Evolutionary conservation across 2,113 vertebrate genomes (phyloP), one percentile per base, ranked within the genome.

Genomic region (Lucifuga dentata): DNA sequence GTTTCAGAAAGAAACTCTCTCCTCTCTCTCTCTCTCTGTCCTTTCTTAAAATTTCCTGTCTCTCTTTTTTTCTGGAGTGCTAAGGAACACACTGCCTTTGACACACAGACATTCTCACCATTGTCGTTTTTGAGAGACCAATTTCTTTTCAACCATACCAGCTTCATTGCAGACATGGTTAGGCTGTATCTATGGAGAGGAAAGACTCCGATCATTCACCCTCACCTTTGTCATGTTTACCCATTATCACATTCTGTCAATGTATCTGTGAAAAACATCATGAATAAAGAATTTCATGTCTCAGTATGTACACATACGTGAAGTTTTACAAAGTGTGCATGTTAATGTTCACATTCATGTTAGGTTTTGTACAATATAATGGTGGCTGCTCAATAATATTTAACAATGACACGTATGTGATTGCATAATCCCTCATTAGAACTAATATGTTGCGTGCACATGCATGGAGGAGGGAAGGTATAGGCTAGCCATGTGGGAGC

Each of bases 61-160:
- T 44, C 20, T 48, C 24, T 44, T 12, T 11, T 39, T 11, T 20
- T 55, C 35, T 71, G 45, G 16, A n/a, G 32, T 33, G 41, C 15
- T 38, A 71, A 75, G 13, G 33, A 49, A 45, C n/a, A 38, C 7
- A 33, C 16, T 41, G 38, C 2, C 17, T 67, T 41, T 75, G 20
- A 74, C 45, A 64, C 20, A 5, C 5, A 46, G 29, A 58, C 48
- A 52, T 16, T 5, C 41, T 36, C 38, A 44, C 36, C 49, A 48
- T 59, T 55, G 41, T 73, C 43, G 43, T 45, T 57, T 29, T 57
- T 39, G 36, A 51, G 21, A 73, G 41, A 59, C 15, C 21, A 8
- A 11, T 77, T 71, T 72, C 10, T 56, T 62, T 53, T 78, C 52
- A 68, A 38, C 56, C 41, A 70, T 15, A 21, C 33, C 17, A 15